Conservation (phyloP, 2,888 invertebrate genomes). For the Epiblema foenella region DNA sequence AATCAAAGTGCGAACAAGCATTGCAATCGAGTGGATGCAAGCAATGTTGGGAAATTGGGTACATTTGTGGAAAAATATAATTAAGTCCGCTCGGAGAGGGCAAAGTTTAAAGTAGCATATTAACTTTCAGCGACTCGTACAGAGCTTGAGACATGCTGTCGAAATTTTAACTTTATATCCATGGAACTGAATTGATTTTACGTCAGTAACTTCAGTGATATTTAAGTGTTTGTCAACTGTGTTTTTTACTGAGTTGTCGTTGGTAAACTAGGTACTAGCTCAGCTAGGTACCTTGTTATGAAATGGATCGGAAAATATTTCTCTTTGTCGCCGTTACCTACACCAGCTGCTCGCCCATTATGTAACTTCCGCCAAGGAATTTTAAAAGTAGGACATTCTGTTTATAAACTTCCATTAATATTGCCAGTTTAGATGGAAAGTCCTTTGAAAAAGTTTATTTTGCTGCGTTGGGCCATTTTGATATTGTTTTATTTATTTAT, state of each 20-base stretch:
- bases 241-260: background rate
- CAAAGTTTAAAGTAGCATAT: slow-evolving; percentile 47
- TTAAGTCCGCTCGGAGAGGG: slow-evolving; percentile 39
- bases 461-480: slow-evolving; percentile 8
- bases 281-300: slow-evolving; percentile 46
- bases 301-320: slow-evolving; percentile 51
- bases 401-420: slow-evolving; percentile 36
- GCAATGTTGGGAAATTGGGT: slow-evolving; percentile 8
- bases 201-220: background rate
- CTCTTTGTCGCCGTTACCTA: slow-evolving; percentile 50
- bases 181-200: background rate
- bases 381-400: slow-evolving; percentile 35
- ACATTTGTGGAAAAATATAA: slow-evolving; percentile 21
- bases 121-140: background rate
- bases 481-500: too few relatives aligned
- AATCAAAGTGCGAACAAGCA: slow-evolving; percentile 17
- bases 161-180: background rate
- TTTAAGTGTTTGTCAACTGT: background rate
- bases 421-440: slow-evolving; percentile 19
- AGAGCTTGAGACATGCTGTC: background rate
- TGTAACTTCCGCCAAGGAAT: slow-evolving; percentile 52
- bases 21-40: background rate
- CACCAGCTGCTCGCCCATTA: slow-evolving; percentile 46
- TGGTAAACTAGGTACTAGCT: too few relatives aligned
- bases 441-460: slow-evolving; percentile 32